Conservation (phyloP, 23 tunicate species). For the Clavelina lepadiformis region DNA sequence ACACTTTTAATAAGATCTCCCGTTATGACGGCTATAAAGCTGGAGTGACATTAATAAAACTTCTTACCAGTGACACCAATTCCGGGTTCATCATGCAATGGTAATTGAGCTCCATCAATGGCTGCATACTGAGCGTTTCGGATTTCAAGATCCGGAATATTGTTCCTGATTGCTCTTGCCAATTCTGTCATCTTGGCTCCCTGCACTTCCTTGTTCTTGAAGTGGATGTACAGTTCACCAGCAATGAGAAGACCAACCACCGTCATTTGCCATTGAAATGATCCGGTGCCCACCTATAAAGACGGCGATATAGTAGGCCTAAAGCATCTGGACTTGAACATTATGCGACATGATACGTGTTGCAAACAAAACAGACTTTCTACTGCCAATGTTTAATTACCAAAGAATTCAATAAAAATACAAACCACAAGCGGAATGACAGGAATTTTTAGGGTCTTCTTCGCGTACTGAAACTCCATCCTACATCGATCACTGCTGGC, state of each 20-base stretch:
- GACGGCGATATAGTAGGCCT: too few relatives aligned
- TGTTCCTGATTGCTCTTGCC: slow-evolving; percentile 37
- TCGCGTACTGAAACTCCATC: slow-evolving; percentile 95
- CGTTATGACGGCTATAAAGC: too few relatives aligned
- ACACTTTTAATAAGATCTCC: too few relatives aligned
- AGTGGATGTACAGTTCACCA: slow-evolving; percentile 94
- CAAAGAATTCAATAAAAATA: neutral
- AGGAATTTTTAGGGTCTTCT: slow-evolving; percentile 70
- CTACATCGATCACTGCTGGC: slow-evolving; percentile 85
- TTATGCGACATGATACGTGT: too few relatives aligned
- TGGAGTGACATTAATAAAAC: too few relatives aligned
- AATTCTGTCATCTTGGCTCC: slow-evolving; percentile 76
- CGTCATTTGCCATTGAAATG: slow-evolving; percentile 93
- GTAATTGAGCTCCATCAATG: slow-evolving; percentile 50
- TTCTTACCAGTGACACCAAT: slow-evolving; percentile 53
- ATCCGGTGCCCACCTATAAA: slow-evolving; percentile 78
- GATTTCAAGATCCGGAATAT: slow-evolving; percentile 56
- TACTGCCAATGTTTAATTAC: too few relatives aligned
- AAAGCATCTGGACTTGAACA: too few relatives aligned
- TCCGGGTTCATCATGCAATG: slow-evolving; percentile 29
- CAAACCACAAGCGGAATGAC: slow-evolving; percentile 90
- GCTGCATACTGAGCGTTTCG: slow-evolving; percentile 44
- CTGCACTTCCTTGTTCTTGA: slow-evolving; percentile 73
- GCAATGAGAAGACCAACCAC: slow-evolving; percentile 94
- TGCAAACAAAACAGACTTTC: too few relatives aligned